phyloP scores from a whole-genome alignment of 2,888 invertebrate species.

The Lasiommata megera region DNA sequence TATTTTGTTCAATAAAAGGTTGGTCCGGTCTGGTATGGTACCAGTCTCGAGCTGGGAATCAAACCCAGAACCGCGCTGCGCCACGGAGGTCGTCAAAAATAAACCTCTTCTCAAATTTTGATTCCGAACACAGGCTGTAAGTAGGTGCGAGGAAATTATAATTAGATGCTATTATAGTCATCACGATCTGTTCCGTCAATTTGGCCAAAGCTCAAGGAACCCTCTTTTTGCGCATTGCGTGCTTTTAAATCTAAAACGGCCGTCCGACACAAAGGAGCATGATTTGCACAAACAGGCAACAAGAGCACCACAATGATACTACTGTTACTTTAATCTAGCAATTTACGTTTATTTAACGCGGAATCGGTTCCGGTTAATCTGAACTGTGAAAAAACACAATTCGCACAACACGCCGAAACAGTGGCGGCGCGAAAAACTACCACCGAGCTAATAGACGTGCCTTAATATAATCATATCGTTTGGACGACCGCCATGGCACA shows the following conservation, averaged over 20 bases:
- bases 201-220: conserved; percentile 4
- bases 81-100: too few relatives aligned
- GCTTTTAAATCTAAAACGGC: conserved; percentile 3
- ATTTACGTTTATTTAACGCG: conserved; percentile 12
- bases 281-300: conserved; percentile 2
- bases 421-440: background rate
- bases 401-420: background rate
- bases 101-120: too few relatives aligned
- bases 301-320: background rate
- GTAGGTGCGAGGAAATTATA: background rate
- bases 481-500: too few relatives aligned
- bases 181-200: background rate
- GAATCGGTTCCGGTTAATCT: conserved; percentile 11
- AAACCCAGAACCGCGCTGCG: too few relatives aligned
- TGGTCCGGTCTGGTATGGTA: too few relatives aligned
- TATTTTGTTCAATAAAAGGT: too few relatives aligned
- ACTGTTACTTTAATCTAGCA: conserved; percentile 12
- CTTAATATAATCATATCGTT: background rate
- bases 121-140: too few relatives aligned
- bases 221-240: conserved; percentile 5
- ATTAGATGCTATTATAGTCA: background rate
- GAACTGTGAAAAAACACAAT: background rate
- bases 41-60: too few relatives aligned
- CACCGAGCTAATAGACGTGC: background rate
- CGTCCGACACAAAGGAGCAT: conserved; percentile 9